A percentile compares a stretch with the other conserved stretches of the same genome.
Evolutionary conservation across 2,888 invertebrate genomes (phyloP).

Genomic region (Caenorhabditis panamensis): DNA sequence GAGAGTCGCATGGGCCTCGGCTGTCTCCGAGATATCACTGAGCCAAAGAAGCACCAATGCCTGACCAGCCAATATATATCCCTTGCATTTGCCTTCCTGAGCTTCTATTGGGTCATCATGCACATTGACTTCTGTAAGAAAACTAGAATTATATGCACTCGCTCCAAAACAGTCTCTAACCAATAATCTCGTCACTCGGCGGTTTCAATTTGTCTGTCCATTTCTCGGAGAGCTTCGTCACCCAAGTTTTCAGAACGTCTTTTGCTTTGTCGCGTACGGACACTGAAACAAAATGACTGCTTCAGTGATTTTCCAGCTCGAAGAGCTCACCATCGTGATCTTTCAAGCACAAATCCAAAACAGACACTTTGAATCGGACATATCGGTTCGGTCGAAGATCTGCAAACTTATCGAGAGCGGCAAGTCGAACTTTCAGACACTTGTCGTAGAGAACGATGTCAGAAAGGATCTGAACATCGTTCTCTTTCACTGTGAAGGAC

Average conservation of each 20-base stretch:
- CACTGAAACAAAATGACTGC: constrained; percentile 14
- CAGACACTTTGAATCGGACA: constrained; percentile 8
- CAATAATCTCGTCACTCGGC: neutral
- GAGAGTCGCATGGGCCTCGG: neutral
- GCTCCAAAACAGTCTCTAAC: neutral
- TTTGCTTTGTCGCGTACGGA: constrained; percentile 14
- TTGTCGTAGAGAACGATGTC: constrained; percentile 30
- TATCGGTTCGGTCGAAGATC: neutral
- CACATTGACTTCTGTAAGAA: neutral
- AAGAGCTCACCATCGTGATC: constrained; percentile 43
- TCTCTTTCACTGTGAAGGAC: neutral
- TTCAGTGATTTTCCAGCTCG: neutral
- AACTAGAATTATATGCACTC: neutral
- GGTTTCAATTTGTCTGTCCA: neutral
- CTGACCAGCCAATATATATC: constrained; percentile 16
- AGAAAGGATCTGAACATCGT: neutral
- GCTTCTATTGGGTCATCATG: neutral
- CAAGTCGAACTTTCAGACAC: constrained; percentile 19
- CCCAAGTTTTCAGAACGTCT: constrained; percentile 19
- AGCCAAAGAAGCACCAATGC: constrained; percentile 27
- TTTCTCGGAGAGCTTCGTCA: neutral
- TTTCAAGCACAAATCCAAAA: constrained; percentile 36
- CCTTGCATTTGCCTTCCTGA: constrained; percentile 2
- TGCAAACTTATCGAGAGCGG: constrained; percentile 27
- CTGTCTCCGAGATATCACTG: neutral